These are phyloP conservation scores for Nasonia vitripennis DNA, from an alignment of 1,140 invertebrate genomes.

Conservation along the genomic window DNA sequence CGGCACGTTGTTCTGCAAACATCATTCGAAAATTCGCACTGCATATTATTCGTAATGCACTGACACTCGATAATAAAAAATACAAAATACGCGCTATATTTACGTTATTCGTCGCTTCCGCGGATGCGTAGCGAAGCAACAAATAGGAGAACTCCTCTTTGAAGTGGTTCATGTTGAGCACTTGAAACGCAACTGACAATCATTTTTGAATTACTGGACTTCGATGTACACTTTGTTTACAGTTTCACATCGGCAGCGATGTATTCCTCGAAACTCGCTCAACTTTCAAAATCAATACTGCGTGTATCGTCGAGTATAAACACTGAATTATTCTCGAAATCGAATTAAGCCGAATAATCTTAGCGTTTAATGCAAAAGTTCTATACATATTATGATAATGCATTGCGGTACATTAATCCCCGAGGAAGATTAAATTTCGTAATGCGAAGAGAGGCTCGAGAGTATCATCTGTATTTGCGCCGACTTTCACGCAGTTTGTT, in stretches of 20 bases:
- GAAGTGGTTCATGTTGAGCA: constrained; percentile 27
- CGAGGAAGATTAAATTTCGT: constrained; percentile 43
- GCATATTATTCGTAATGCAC: background rate
- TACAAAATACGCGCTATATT: background rate
- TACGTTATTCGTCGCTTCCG: background rate
- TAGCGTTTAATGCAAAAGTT: background rate
- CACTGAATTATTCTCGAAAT: background rate
- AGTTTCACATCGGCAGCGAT: background rate
- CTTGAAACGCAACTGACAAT: constrained; percentile 8
- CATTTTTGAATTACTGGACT: background rate
- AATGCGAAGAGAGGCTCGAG: background rate
- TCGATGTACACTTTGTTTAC: constrained; percentile 27
- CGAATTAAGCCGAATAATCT: background rate
- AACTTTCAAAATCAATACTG: background rate
- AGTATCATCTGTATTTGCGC: constrained; percentile 49
- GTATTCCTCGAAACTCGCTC: background rate
- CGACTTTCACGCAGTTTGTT: background rate
- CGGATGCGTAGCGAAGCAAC: constrained; percentile 7
- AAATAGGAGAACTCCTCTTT: constrained; percentile 33
- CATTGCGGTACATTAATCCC: background rate
- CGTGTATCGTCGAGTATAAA: background rate
- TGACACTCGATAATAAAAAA: background rate
- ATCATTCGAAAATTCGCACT: background rate
- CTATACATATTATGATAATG: background rate
- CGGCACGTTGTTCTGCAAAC: constrained; percentile 18